Conservation (phyloP, 2,888 invertebrate species). For the Agrotis exclamationis region DNA sequence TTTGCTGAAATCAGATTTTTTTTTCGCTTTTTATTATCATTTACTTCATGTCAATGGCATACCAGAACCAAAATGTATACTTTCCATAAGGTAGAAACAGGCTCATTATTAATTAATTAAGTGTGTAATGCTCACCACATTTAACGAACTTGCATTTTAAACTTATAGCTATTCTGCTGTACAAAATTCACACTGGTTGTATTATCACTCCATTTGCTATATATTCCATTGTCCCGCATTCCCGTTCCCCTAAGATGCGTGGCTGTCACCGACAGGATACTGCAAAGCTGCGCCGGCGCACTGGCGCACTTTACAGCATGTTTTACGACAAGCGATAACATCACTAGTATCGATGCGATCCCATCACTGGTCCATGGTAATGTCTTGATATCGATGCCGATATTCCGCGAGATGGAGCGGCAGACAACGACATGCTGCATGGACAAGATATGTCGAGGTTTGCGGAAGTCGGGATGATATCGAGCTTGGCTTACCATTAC, state of each 20-base stretch:
- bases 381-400: conserved; percentile 57
- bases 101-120: too few species aligned
- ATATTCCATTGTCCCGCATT: not conserved
- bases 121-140: not conserved
- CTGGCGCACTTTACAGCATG: conserved; percentile 54
- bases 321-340: conserved; percentile 58
- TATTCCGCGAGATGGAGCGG: conserved; percentile 9
- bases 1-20: too few species aligned
- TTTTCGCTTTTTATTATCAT: too few species aligned
- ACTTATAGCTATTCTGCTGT: not conserved
- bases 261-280: conserved; percentile 19
- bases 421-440: conserved; percentile 16
- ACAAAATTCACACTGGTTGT: not conserved
- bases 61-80: not conserved
- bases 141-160: too few species aligned
- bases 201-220: conserved; percentile 6
- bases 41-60: not conserved
- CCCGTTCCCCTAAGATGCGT: conserved; percentile 20
- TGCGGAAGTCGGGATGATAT: conserved; percentile 13
- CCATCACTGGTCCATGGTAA: conserved; percentile 56
- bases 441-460: not conserved
- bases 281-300: conserved; percentile 40
- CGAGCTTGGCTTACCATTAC: not conserved
- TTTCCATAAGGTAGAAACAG: too few species aligned
- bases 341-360: conserved; percentile 52